Percentiles rank a stretch among this genome's conserved stretches.
Evolutionary conservation across 2,888 invertebrate genomes (phyloP).

Genomic region (Ophion ventricosus): DNA sequence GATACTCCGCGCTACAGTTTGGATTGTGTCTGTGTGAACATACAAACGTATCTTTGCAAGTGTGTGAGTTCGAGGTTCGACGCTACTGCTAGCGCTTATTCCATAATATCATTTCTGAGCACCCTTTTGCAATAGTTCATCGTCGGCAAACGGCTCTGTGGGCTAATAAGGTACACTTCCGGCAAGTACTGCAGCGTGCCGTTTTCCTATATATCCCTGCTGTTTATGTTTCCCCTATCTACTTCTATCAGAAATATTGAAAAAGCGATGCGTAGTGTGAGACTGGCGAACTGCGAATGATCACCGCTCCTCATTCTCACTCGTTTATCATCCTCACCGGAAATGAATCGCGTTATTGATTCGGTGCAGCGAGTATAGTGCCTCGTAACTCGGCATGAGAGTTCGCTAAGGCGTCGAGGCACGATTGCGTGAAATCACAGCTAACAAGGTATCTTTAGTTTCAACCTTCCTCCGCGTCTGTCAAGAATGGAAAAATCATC

Average conservation of each 20-base stretch:
- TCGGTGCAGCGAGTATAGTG: constrained; percentile 15
- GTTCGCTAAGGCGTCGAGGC: neutral
- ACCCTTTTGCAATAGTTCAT: constrained; percentile 58
- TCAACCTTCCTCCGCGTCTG: neutral
- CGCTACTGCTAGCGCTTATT: constrained; percentile 48
- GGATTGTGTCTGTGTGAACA: neutral
- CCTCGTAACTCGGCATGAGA: neutral
- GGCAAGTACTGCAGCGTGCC: constrained; percentile 46
- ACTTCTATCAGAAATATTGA: constrained; percentile 54
- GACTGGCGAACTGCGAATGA: constrained; percentile 44
- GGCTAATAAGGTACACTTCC: constrained; percentile 64
- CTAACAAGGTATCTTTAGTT: neutral
- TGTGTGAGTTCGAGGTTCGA: constrained; percentile 52
- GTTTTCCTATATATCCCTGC: constrained; percentile 28
- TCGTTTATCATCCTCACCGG: constrained; percentile 48
- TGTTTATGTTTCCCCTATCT: constrained; percentile 46
- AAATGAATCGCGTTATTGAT: constrained; percentile 49
- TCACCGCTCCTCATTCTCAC: constrained; percentile 50
- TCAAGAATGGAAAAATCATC: neutral
- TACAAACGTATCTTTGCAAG: constrained; percentile 23
- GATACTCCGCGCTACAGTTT: constrained; percentile 35
- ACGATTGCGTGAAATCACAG: constrained; percentile 6
- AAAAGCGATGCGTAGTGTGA: constrained; percentile 37
- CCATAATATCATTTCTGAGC: constrained; percentile 62
- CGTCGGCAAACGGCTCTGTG: constrained; percentile 48